These are phyloP conservation scores for Stegastes partitus DNA, from an alignment of 2,113 vertebrate genomes.

Conservation along the genomic window DNA sequence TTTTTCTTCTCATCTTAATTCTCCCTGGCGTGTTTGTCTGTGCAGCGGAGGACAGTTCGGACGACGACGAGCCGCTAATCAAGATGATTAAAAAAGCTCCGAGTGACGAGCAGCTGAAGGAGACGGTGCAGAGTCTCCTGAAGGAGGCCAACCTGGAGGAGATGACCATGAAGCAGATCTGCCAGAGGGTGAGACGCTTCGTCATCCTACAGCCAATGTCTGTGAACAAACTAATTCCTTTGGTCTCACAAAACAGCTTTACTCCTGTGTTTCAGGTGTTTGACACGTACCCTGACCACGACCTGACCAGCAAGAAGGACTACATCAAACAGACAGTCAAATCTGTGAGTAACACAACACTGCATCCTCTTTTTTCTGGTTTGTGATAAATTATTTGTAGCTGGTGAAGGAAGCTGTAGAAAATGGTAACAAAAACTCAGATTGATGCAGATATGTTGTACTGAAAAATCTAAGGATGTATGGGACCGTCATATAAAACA, in stretches of 20 bases:
- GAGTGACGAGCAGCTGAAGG: conserved; percentile 91
- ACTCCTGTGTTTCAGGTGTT: conserved; percentile 87
- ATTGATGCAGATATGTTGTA: too few relatives aligned
- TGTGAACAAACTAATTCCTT: too few relatives aligned
- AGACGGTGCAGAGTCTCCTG: conserved; percentile 90
- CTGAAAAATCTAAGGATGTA: too few relatives aligned
- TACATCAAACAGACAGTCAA: conserved; percentile 96
- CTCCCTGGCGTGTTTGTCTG: accelerated
- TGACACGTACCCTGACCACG: conserved; percentile 92
- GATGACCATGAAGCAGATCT: conserved; percentile 98
- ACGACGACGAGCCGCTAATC: conserved; percentile 95
- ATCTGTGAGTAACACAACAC: conserved; percentile 87
- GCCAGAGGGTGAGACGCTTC: conserved; percentile 87
- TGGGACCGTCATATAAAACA: too few relatives aligned
- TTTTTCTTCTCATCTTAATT: too few relatives aligned
- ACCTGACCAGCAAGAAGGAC: conserved; percentile 92
- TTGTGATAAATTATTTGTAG: too few relatives aligned
- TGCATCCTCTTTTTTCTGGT: too few relatives aligned
- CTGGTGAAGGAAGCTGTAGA: too few relatives aligned
- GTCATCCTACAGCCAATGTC: too few relatives aligned
- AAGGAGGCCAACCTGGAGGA: conserved; percentile 93
- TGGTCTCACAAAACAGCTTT: neutral
- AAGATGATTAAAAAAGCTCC: conserved; percentile 93
- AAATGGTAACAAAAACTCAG: too few relatives aligned
- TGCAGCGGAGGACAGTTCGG: conserved; percentile 90